phyloP scores from a whole-genome alignment of 2,797 vertebrate genomes.

The Chanos chanos region DNA sequence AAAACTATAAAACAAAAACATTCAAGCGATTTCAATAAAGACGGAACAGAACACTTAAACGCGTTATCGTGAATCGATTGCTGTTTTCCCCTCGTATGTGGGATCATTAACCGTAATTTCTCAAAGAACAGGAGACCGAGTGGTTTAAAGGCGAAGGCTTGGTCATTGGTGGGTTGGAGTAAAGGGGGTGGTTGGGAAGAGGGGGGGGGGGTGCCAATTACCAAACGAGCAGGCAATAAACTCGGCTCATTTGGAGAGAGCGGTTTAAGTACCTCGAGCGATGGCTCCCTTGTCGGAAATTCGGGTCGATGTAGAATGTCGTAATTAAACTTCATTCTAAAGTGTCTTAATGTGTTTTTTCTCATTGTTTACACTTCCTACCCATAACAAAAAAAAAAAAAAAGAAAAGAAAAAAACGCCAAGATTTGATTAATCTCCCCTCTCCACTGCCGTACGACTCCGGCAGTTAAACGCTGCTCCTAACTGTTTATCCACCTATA shows the following conservation, averaged over 20 bases:
- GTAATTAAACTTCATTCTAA: constrained; percentile 72
- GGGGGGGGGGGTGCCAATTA: constrained; percentile 57
- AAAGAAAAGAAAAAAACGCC: too few species aligned
- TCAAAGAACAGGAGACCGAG: neutral
- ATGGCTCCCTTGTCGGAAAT: constrained; percentile 66
- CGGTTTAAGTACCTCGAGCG: constrained; percentile 58
- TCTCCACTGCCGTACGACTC: too few species aligned
- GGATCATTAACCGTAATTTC: too few species aligned
- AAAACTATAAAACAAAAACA: too few species aligned
- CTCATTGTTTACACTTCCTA: constrained; percentile 63
- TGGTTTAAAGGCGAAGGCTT: neutral
- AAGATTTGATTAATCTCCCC: too few species aligned
- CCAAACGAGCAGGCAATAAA: constrained; percentile 66
- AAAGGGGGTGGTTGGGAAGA: constrained; percentile 51
- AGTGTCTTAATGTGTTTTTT: constrained; percentile 64
- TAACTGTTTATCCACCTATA: too few species aligned
- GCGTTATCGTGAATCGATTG: too few species aligned
- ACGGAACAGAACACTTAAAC: too few species aligned
- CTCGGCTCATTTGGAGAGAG: constrained; percentile 60
- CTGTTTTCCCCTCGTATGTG: too few species aligned
- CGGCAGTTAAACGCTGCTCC: too few species aligned
- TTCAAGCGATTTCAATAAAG: too few species aligned
- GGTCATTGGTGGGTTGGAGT: constrained; percentile 55
- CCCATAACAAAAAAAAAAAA: too few species aligned
- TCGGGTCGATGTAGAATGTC: constrained; percentile 61